These are phyloP conservation scores for Plodia interpunctella DNA, from an alignment of 1,140 invertebrate genomes.

Conservation along the genomic window DNA sequence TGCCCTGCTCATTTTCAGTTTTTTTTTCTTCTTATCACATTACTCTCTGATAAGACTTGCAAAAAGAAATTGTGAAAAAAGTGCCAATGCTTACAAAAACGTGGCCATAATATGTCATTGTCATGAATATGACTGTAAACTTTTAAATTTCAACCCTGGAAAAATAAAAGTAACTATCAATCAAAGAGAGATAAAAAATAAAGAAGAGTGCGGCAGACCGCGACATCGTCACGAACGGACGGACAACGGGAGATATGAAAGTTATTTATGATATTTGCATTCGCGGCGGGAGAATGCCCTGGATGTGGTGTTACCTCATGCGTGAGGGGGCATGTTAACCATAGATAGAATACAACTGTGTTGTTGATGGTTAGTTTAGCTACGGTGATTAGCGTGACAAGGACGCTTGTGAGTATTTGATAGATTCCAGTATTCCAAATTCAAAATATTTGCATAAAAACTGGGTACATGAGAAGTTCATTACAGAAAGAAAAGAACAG, in stretches of 20 bases:
- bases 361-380: background rate
- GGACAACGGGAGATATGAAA: conserved; percentile 9
- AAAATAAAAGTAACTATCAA: background rate
- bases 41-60: too few relatives aligned
- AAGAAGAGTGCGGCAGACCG: background rate
- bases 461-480: too few relatives aligned
- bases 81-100: too few relatives aligned
- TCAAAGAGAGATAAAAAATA: background rate
- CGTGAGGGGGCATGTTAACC: background rate
- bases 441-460: too few relatives aligned
- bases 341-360: too few relatives aligned
- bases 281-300: conserved; percentile 1
- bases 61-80: too few relatives aligned
- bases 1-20: too few relatives aligned
- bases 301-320: background rate
- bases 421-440: too few relatives aligned
- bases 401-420: background rate
- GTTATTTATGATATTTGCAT: conserved; percentile 13
- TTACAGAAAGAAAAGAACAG: too few relatives aligned
- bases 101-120: too few relatives aligned
- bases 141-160: background rate
- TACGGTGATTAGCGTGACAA: background rate
- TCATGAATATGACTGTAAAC: too few relatives aligned
- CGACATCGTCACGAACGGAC: conserved; percentile 3
- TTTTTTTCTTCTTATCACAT: too few relatives aligned